phyloP scores from a whole-genome alignment of 2,797 vertebrate species.

The Anisognathus igniventris region DNA sequence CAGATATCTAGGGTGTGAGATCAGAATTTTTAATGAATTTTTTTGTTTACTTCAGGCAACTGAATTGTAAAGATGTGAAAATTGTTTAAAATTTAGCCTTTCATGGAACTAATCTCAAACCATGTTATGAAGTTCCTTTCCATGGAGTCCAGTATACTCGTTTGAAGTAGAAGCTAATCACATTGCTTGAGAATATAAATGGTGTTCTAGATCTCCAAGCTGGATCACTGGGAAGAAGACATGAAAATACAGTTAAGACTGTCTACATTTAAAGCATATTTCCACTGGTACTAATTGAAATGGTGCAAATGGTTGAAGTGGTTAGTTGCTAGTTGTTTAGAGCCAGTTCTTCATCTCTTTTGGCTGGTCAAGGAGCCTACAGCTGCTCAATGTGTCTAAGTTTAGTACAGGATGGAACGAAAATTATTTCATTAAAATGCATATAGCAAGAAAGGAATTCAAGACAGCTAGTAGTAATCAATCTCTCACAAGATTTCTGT shows the following conservation, averaged over 20 bases:
- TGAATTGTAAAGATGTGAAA: not conserved
- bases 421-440: not conserved
- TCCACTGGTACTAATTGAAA: not conserved
- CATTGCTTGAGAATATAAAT: not conserved
- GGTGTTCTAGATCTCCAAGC: not conserved
- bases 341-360: not conserved
- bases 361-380: not conserved
- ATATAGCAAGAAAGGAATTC: not conserved
- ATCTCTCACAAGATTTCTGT: not conserved
- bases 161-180: not conserved
- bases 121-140: not conserved
- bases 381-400: not conserved
- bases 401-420: not conserved
- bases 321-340: not conserved
- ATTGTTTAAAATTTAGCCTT: not conserved
- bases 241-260: not conserved
- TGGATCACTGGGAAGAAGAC: not conserved
- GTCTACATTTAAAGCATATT: not conserved
- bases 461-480: not conserved
- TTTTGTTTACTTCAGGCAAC: not conserved
- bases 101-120: not conserved
- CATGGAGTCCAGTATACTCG: not conserved
- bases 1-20: not conserved
- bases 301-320: not conserved
- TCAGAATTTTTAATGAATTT: not conserved